Conservation (phyloP, 2,113 vertebrate species). For the Macrotis lagotis region DNA sequence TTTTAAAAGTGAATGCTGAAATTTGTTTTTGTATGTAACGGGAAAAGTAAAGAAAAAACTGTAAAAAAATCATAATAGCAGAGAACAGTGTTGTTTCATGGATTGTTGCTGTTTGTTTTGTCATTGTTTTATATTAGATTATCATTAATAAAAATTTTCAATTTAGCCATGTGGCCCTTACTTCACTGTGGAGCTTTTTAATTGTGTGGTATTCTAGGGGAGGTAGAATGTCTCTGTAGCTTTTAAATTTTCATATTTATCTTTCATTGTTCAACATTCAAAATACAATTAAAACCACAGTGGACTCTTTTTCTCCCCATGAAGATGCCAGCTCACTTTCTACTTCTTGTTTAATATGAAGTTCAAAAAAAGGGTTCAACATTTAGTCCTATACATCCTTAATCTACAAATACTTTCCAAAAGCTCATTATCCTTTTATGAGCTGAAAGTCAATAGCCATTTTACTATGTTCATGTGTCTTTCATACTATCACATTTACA, state of each 20-base stretch:
- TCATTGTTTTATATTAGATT: slow-evolving; percentile 45
- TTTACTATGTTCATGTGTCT: not conserved
- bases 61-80: slow-evolving; percentile 48
- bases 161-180: slow-evolving; percentile 7
- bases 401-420: not conserved
- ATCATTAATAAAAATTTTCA: slow-evolving; percentile 25
- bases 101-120: not conserved
- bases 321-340: slow-evolving; percentile 42
- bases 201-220: slow-evolving; percentile 22
- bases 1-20: no score
- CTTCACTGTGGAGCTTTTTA: slow-evolving; percentile 7
- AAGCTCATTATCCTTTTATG: not conserved
- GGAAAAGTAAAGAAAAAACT: no score
- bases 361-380: not conserved
- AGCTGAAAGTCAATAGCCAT: not conserved
- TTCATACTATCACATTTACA: not conserved
- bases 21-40: no score
- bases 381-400: slow-evolving; percentile 24
- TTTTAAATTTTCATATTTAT: slow-evolving; percentile 50
- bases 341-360: slow-evolving; percentile 40
- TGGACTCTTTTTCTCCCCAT: slow-evolving; percentile 50
- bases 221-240: slow-evolving; percentile 2
- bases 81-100: slow-evolving; percentile 10
- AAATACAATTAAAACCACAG: slow-evolving; percentile 54
- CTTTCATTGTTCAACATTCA: slow-evolving; percentile 38